Evolutionary conservation across 2,113 vertebrate species (phyloP), one percentile per base, ranked within the genome.

Genomic region (Coptodon rendalli): DNA sequence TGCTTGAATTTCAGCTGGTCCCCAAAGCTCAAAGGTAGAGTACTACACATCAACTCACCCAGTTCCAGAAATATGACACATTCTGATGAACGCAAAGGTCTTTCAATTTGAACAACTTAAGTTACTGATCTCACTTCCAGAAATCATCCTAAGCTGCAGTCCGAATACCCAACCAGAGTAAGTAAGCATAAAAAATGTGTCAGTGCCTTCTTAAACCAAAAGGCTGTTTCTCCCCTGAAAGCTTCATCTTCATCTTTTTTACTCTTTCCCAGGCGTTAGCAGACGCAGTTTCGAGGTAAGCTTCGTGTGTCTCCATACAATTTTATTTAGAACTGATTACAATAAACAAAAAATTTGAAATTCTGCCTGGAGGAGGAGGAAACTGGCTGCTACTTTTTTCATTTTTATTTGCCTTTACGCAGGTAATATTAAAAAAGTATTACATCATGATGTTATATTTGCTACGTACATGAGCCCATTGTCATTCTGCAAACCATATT

Each of bases 1-100:
- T 96, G 53, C 85, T 96, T 11, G 92, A 95, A 86, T 83, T 97
- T 17, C 89, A 92, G 82, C 81, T 96, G 24, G 83, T 89, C 5
- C 50, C 91, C 43, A 83, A 40, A 83, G 3, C 27, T 56, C 38
- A 22, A 57, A 90, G 94, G 96, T 95, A 50, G 14, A 57, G 36
- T 29, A 59, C 10, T 19, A 52, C 14, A 3, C 48, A 24, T 16
- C 14, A 52, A n/a, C 24, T 22, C 53, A 24, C 45, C 16, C 29
- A 9, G 14, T 31, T 56, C 3, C 2, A 68, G 5, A 82, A 50
- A 66, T 17, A 36, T 78, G 8, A 71, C 43, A 27, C 16, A 48
- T 4, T 59, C 24, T 34, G 4, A 78, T 22, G 10, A 17, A 78
- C 9, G 2, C 22, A 17, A 36, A 40, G 13, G 12, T 50, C 7